These are phyloP conservation scores for Gephyroberyx darwinii DNA, from an alignment of 2,797 vertebrate genomes.

Conservation along the genomic window DNA sequence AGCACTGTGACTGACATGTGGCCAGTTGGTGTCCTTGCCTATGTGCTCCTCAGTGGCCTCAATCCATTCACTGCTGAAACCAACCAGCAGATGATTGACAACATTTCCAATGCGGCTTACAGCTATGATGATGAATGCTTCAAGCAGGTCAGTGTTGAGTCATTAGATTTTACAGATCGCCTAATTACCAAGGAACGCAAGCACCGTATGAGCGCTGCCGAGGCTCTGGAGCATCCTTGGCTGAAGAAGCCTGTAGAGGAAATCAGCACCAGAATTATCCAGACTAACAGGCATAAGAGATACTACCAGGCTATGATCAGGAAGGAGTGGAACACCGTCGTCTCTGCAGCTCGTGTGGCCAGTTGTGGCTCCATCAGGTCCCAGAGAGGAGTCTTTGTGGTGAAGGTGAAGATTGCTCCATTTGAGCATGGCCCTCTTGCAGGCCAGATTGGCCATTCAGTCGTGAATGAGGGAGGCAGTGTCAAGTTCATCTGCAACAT, in stretches of 20 bases:
- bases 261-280: conserved; percentile 88
- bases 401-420: conserved; percentile 96
- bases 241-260: conserved; percentile 88
- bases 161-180: conserved; percentile 95
- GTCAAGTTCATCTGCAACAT: conserved; percentile 92
- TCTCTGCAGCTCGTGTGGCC: conserved; percentile 93
- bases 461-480: conserved; percentile 87
- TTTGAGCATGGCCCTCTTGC: conserved; percentile 95
- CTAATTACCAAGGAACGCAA: conserved; percentile 96
- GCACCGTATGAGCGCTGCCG: conserved; percentile 93
- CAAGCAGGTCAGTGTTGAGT: conserved; percentile 90
- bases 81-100: conserved; percentile 97
- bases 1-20: conserved; percentile 97
- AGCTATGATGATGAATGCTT: conserved; percentile 96
- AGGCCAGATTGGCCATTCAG: conserved; percentile 90
- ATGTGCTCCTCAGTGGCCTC: conserved; percentile 93
- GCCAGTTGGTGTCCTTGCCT: conserved; percentile 93
- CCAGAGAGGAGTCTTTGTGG: conserved; percentile 90
- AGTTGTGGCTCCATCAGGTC: conserved; percentile 92
- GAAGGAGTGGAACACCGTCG: conserved; percentile 94
- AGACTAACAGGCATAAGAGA: conserved; percentile 91
- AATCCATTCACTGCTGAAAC: conserved; percentile 99
- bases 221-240: conserved; percentile 93
- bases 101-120: conserved; percentile 94
- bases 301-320: conserved; percentile 94